These are phyloP conservation scores for Gymnodraco acuticeps DNA, from an alignment of 2,797 vertebrate genomes.

Conservation along the genomic window DNA sequence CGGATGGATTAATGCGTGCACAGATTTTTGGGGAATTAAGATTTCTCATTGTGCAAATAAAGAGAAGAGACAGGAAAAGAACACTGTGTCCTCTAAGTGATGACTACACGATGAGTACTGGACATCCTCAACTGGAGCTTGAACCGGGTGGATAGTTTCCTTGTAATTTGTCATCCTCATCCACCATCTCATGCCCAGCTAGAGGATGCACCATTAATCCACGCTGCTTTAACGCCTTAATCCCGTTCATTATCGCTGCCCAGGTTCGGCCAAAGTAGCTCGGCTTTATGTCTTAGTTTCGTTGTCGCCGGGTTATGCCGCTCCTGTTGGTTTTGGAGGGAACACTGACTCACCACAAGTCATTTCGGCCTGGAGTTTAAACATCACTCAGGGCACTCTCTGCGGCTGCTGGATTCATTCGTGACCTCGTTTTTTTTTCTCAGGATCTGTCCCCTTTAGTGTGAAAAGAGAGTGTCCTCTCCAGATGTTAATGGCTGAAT, in stretches of 20 bases:
- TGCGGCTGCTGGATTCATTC: slow-evolving; percentile 39
- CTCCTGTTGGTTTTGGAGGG: slow-evolving; percentile 62
- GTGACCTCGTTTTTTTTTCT: background rate
- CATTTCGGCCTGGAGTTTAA: slow-evolving; percentile 35
- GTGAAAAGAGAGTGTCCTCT: slow-evolving; percentile 5
- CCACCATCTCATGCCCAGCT: slow-evolving; percentile 32
- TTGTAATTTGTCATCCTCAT: slow-evolving; percentile 47
- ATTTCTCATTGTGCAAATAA: slow-evolving; percentile 40
- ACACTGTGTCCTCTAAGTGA: slow-evolving; percentile 32
- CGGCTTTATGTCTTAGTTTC: slow-evolving; percentile 56
- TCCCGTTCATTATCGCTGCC: slow-evolving; percentile 62
- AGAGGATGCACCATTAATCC: slow-evolving; percentile 64
- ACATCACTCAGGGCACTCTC: slow-evolving; percentile 25
- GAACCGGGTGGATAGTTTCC: slow-evolving; percentile 26
- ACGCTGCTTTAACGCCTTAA: slow-evolving; percentile 56
- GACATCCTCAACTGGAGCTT: slow-evolving; percentile 22
- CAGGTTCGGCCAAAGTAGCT: slow-evolving; percentile 49
- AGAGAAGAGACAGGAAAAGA: slow-evolving; percentile 25
- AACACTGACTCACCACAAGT: slow-evolving; percentile 58
- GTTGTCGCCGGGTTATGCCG: slow-evolving; percentile 35
- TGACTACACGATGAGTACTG: slow-evolving; percentile 4
- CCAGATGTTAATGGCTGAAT: slow-evolving; percentile 44
- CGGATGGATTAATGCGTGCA: slow-evolving; percentile 47
- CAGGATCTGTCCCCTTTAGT: slow-evolving; percentile 24
- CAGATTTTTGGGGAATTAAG: slow-evolving; percentile 29